A percentile compares a stretch with the other conserved stretches of the same genome.
Conservation (phyloP, 2,113 vertebrate species). For the Microcebus jonahi region DNA sequence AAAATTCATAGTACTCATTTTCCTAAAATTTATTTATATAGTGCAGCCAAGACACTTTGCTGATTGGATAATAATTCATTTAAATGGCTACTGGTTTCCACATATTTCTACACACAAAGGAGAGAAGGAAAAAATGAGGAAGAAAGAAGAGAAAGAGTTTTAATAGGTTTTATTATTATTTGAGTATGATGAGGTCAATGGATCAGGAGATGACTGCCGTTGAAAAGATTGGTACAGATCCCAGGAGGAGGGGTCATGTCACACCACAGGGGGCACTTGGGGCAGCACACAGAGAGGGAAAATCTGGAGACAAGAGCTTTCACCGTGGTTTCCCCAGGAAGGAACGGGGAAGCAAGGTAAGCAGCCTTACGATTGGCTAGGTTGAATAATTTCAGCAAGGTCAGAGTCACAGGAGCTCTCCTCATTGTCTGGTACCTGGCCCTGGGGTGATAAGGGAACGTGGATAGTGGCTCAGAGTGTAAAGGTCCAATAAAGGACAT, state of each 20-base stretch:
- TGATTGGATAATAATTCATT: constrained; percentile 30
- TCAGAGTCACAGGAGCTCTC: background rate
- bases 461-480: background rate
- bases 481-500: background rate
- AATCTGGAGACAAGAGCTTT: background rate
- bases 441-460: background rate
- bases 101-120: background rate
- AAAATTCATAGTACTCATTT: constrained; percentile 12
- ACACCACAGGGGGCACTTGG: background rate
- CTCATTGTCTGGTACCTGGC: background rate
- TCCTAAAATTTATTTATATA: constrained; percentile 30
- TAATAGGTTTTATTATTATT: background rate
- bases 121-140: background rate
- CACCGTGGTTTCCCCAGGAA: background rate
- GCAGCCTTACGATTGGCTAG: too few relatives aligned
- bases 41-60: background rate
- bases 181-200: background rate
- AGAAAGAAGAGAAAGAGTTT: background rate
- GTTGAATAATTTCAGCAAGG: background rate
- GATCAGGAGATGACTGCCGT: background rate
- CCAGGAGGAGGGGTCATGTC: background rate
- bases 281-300: background rate
- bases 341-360: background rate
- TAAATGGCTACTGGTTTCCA: background rate
- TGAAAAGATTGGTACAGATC: background rate